phyloP scores from a whole-genome alignment of 2,888 invertebrate species.

The Amphipyra berbera region DNA sequence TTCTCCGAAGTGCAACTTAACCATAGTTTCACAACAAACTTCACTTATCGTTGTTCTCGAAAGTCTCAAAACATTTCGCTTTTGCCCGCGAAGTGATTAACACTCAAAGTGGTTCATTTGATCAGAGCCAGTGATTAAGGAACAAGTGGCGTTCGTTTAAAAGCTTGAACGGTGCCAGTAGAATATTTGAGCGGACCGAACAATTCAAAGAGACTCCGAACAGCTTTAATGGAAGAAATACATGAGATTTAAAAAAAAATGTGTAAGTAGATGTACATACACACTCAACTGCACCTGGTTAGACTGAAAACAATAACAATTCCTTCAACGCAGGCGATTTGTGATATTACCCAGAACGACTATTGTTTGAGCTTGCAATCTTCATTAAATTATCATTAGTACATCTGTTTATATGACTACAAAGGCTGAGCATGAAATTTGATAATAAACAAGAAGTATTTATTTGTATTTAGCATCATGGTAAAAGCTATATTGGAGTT shows the following conservation, averaged over 20 bases:
- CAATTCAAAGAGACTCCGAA: constrained; percentile 14
- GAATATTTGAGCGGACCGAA: constrained; percentile 25
- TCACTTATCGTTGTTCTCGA: constrained; percentile 28
- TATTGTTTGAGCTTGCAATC: not conserved
- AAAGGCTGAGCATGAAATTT: not conserved
- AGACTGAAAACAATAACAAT: no score
- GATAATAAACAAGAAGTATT: not conserved
- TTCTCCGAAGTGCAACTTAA: constrained; percentile 8
- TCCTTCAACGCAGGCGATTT: not conserved
- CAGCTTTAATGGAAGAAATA: constrained; percentile 8
- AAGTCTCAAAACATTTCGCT: constrained; percentile 55
- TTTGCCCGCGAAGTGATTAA: constrained; percentile 73
- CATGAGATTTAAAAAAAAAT: not conserved
- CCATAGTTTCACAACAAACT: constrained; percentile 40
- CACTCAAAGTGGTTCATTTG: constrained; percentile 74
- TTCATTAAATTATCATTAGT: not conserved
- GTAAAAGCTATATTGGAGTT: not conserved
- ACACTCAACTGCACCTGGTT: no score
- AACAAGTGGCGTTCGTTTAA: constrained; percentile 49
- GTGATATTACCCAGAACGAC: not conserved
- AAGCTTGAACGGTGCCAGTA: constrained; percentile 21
- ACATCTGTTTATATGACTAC: not conserved
- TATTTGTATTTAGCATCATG: not conserved
- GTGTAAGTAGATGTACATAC: no score
- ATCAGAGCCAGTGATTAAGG: constrained; percentile 62